Conservation (phyloP, 1,140 invertebrate genomes). For the Drosophila nasuta region DNA sequence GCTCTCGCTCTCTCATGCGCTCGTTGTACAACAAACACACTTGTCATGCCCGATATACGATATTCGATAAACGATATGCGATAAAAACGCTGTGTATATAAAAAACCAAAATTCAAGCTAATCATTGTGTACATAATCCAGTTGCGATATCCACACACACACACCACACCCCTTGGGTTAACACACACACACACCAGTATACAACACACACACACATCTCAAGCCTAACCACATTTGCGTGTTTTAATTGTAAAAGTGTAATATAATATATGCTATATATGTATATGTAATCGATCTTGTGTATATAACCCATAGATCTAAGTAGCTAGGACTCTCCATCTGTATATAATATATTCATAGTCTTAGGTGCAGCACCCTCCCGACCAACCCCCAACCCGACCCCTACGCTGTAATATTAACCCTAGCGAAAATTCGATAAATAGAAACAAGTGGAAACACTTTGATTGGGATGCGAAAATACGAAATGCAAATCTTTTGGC, state of each 20-base stretch:
- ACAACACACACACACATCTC: conserved; percentile 25
- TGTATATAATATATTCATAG: conserved; percentile 28
- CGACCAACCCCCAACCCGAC: not conserved
- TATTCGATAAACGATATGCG: conserved; percentile 4
- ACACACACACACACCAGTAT: conserved; percentile 4
- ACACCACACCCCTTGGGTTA: conserved; percentile 14
- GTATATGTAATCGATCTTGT: conserved; percentile 33
- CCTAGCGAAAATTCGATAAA: conserved; percentile 2
- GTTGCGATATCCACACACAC: conserved; percentile 13
- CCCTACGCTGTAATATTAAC: conserved; percentile 25
- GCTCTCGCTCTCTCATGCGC: conserved; percentile 31
- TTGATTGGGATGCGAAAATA: conserved; percentile 7
- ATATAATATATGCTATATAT: conserved; percentile 9
- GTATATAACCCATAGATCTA: conserved; percentile 38
- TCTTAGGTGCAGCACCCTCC: conserved; percentile 35
- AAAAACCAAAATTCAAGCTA: conserved; percentile 15
- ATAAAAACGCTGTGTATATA: conserved; percentile 8
- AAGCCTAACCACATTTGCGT: conserved; percentile 45
- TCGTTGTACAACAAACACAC: conserved; percentile 27
- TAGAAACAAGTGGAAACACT: conserved; percentile 3
- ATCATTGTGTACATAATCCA: conserved; percentile 38
- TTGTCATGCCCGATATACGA: conserved; percentile 19
- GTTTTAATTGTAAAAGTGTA: conserved; percentile 23
- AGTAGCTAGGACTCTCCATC: conserved; percentile 11
- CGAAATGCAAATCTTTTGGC: not conserved